phyloP scores from a whole-genome alignment of 1,140 invertebrate species.

The Drosophila nasuta region DNA sequence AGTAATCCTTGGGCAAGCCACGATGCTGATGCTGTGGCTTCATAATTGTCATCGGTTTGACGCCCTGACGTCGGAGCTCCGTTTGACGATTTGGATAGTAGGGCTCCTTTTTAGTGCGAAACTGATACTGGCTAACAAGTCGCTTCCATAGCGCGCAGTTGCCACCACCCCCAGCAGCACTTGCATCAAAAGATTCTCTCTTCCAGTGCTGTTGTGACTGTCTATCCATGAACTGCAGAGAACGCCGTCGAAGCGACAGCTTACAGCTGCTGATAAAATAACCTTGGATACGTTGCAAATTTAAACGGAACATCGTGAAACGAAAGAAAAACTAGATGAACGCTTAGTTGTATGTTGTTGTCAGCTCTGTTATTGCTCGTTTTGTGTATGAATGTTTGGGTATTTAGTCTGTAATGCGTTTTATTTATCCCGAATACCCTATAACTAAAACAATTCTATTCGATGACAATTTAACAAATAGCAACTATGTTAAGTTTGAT shows the following conservation, averaged over 20 bases:
- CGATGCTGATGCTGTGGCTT: slow-evolving; percentile 41
- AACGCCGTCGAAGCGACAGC: background rate
- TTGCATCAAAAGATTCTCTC: background rate
- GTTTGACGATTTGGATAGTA: slow-evolving; percentile 72
- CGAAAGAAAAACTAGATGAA: slow-evolving; percentile 4
- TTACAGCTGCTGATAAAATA: background rate
- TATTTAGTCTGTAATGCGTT: slow-evolving; percentile 27
- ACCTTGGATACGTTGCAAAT: slow-evolving; percentile 36
- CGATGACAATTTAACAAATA: slow-evolving; percentile 22
- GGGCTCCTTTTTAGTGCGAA: slow-evolving; percentile 47
- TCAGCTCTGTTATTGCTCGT: background rate
- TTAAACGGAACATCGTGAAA: slow-evolving; percentile 61
- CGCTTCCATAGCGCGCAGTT: slow-evolving; percentile 40
- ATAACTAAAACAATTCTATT: slow-evolving; percentile 4
- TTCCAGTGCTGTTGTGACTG: background rate
- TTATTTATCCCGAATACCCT: slow-evolving; percentile 9
- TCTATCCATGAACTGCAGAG: background rate
- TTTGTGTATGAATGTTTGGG: background rate
- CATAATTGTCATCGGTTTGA: slow-evolving; percentile 9
- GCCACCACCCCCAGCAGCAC: background rate
- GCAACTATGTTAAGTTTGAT: slow-evolving; percentile 7
- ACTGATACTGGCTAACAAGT: slow-evolving; percentile 69
- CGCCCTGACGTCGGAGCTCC: slow-evolving; percentile 47
- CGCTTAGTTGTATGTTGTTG: slow-evolving; percentile 6
- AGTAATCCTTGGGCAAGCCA: slow-evolving; percentile 90